phyloP scores from a whole-genome alignment of 2,113 vertebrate species.

The Campylorhamphus procurvoides region DNA sequence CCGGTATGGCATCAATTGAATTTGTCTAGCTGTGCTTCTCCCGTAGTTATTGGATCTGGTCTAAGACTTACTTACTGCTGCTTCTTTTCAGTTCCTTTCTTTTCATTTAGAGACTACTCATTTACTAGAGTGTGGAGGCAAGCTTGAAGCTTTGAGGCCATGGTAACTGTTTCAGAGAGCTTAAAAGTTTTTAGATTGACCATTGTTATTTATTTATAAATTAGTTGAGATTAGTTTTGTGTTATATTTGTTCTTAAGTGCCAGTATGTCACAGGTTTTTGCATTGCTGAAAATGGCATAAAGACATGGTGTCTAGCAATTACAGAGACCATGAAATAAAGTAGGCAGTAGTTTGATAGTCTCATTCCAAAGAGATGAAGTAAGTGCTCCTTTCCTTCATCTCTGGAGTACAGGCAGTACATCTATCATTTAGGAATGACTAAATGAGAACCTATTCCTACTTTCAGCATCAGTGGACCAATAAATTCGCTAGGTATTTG shows the following conservation, averaged over 20 bases:
- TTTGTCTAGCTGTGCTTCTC: background rate
- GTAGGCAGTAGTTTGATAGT: background rate
- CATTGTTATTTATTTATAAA: background rate
- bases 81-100: background rate
- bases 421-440: background rate
- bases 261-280: background rate
- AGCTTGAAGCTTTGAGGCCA: background rate
- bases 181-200: background rate
- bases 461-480: background rate
- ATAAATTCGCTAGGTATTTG: background rate
- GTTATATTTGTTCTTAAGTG: background rate
- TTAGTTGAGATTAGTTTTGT: background rate
- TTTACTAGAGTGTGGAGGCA: background rate
- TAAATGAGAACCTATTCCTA: background rate
- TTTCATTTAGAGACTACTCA: no score
- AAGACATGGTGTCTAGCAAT: background rate
- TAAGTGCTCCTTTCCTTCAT: background rate
- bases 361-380: background rate
- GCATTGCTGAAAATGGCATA: background rate
- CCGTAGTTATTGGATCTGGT: background rate
- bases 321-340: background rate
- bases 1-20: accelerated
- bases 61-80: background rate
- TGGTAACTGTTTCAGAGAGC: background rate
- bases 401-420: background rate